These are phyloP conservation scores for Rhizomys pruinosus DNA, from an alignment of 2,113 vertebrate genomes.

Conservation along the genomic window DNA sequence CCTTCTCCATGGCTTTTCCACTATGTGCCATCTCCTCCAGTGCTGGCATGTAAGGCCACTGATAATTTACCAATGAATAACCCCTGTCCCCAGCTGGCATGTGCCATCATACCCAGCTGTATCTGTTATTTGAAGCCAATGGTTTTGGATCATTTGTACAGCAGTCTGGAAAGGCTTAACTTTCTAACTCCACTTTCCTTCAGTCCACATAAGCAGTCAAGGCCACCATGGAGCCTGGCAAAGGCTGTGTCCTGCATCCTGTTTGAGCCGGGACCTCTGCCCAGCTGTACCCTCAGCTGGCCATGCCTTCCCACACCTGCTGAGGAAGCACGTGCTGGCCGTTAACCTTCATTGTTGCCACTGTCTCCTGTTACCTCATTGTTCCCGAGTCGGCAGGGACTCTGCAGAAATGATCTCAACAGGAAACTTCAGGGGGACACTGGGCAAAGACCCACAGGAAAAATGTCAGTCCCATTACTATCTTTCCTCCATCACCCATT, in stretches of 20 bases:
- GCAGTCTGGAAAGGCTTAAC: neutral
- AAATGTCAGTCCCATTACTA: neutral
- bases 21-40: no score
- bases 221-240: neutral
- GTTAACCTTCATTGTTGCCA: neutral
- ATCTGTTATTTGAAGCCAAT: neutral
- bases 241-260: conserved; percentile 57
- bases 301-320: conserved; percentile 62
- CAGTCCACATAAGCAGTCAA: neutral
- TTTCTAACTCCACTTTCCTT: conserved; percentile 46
- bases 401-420: neutral
- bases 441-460: neutral
- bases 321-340: conserved; percentile 45
- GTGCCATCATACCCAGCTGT: neutral
- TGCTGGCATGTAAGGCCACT: no score
- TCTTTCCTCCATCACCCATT: neutral
- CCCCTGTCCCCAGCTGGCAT: no score
- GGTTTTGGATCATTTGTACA: neutral
- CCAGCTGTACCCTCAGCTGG: conserved; percentile 71
- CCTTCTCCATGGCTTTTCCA: no score
- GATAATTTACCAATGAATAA: no score
- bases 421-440: neutral
- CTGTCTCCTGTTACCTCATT: conserved; percentile 29
- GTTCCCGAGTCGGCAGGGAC: conserved; percentile 15
- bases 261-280: conserved; percentile 69